Percentiles rank a stretch among this genome's conserved stretches.
Evolutionary conservation across 2,797 vertebrate genomes (phyloP).

Genomic region (Neomorphus geoffroyi): DNA sequence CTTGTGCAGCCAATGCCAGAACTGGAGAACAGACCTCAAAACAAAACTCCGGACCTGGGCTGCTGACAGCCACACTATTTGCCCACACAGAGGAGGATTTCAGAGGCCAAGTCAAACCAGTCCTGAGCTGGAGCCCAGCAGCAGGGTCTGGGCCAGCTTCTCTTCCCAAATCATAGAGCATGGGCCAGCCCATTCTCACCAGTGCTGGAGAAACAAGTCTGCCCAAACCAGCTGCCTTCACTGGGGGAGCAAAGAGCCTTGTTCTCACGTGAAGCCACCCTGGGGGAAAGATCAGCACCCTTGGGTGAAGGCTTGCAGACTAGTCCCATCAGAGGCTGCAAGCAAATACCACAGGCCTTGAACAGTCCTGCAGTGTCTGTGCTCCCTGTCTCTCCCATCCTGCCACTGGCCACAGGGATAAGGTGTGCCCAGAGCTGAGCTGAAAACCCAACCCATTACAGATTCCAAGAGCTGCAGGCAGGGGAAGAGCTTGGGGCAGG

Average conservation of each 20-base stretch:
- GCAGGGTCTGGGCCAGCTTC: background rate
- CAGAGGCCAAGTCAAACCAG: background rate
- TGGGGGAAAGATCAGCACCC: background rate
- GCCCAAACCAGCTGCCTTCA: background rate
- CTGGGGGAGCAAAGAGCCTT: background rate
- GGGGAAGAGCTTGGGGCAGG: background rate
- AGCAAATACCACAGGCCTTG: background rate
- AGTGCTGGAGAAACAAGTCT: background rate
- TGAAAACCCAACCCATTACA: background rate
- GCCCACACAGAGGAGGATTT: background rate
- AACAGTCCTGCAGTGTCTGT: rapidly evolving
- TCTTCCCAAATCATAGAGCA: background rate
- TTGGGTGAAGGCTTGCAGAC: background rate
- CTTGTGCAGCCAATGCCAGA: background rate
- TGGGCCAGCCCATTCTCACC: background rate
- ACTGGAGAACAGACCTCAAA: background rate
- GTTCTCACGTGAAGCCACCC: background rate
- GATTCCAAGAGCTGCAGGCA: rapidly evolving
- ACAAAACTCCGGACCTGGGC: background rate
- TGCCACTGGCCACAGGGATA: background rate
- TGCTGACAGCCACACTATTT: background rate
- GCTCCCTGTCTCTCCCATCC: background rate
- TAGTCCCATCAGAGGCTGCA: background rate
- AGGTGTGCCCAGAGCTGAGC: background rate
- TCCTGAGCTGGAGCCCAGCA: background rate